A percentile compares a stretch with the other conserved stretches of the same genome.
These are phyloP conservation scores for Hedya salicella DNA, from an alignment of 2,888 invertebrate species.

Conservation along the genomic window DNA sequence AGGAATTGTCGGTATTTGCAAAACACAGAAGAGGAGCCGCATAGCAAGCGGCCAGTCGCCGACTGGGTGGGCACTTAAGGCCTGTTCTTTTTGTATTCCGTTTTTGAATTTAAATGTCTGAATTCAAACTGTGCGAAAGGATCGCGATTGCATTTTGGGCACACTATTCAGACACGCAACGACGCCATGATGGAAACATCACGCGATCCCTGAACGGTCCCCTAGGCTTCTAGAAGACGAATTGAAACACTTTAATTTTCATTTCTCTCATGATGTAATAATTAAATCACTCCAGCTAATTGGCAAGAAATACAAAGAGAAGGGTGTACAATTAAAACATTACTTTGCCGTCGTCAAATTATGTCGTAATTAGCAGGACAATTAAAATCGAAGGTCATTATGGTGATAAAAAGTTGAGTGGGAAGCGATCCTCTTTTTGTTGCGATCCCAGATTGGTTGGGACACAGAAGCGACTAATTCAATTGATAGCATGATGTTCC, in stretches of 20 bases:
- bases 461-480: conserved; percentile 47
- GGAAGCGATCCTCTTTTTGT: conserved; percentile 74
- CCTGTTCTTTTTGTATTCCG: conserved; percentile 72
- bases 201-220: conserved; percentile 51
- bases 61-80: conserved; percentile 79
- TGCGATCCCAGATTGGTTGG: conserved; percentile 55
- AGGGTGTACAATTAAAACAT: conserved; percentile 81
- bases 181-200: conserved; percentile 54
- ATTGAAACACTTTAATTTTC: conserved; percentile 51
- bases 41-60: conserved; percentile 65
- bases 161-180: conserved; percentile 56
- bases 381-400: conserved; percentile 82
- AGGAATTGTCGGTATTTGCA: conserved; percentile 84
- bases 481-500: neutral
- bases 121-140: conserved; percentile 63
- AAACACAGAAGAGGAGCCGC: conserved; percentile 73
- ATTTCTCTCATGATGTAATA: conserved; percentile 65
- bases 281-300: conserved; percentile 67
- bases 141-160: conserved; percentile 46
- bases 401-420: conserved; percentile 73
- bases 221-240: conserved; percentile 40
- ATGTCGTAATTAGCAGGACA: conserved; percentile 76
- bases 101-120: conserved; percentile 65
- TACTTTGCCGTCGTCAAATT: conserved; percentile 76
- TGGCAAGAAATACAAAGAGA: conserved; percentile 67